Percentiles rank a stretch among this genome's conserved stretches.
Evolutionary conservation across 2,113 vertebrate species (phyloP).

Genomic region (Crotalus viridis): DNA sequence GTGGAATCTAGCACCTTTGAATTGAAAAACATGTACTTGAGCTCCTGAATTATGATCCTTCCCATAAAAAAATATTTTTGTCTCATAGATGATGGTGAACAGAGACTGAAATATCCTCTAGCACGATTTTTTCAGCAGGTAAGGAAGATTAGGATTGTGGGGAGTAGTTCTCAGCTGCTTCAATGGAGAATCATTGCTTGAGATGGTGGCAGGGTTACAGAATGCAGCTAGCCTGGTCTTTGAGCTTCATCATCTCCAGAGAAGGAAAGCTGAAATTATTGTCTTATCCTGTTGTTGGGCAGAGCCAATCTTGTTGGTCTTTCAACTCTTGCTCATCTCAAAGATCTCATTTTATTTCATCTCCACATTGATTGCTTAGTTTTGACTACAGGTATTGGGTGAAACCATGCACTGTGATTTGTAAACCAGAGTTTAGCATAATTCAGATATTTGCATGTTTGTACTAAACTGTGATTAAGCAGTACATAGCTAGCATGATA

Average conservation of each 20-base stretch:
- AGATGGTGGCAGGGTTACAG: not conserved
- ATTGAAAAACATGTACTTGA: not conserved
- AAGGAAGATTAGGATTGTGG: not conserved
- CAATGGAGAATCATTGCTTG: not conserved
- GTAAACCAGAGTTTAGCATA: not conserved
- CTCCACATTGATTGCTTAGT: not conserved
- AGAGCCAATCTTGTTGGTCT: not conserved
- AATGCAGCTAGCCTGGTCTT: not conserved
- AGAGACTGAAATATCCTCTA: slow-evolving; percentile 51
- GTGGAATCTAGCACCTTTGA: not conserved
- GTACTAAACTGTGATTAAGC: not conserved
- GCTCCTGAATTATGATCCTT: not conserved
- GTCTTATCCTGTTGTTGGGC: not conserved
- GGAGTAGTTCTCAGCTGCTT: not conserved
- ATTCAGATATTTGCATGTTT: not conserved
- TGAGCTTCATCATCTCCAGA: slow-evolving; percentile 11
- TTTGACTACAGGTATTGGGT: not conserved
- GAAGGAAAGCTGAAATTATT: not conserved
- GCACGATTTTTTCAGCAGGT: slow-evolving; percentile 68
- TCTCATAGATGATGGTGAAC: slow-evolving; percentile 66
- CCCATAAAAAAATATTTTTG: slow-evolving; percentile 23
- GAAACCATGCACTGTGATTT: not conserved
- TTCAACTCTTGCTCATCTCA: not conserved
- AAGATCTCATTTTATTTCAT: not conserved
- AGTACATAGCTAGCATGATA: not conserved